Percentiles rank a stretch among this genome's conserved stretches.
Conservation (phyloP, 2,888 invertebrate species). For the Pseudococcus viburni region DNA sequence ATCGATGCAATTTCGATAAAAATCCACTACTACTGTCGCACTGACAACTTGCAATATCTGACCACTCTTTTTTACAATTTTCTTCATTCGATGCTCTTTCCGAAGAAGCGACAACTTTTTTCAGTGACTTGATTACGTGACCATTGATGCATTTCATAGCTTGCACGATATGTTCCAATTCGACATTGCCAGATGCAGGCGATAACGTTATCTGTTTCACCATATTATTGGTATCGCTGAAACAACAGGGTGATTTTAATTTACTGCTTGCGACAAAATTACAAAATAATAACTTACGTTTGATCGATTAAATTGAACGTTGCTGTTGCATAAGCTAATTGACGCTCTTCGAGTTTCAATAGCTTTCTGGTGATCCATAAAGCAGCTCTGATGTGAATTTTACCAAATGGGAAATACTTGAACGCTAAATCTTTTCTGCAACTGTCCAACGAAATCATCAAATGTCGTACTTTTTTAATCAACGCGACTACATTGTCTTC, state of each 20-base stretch:
- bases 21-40: not conserved
- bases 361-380: slow-evolving; percentile 36
- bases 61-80: slow-evolving; percentile 46
- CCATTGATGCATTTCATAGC: slow-evolving; percentile 55
- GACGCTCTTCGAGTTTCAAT: slow-evolving; percentile 1
- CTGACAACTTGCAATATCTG: not conserved
- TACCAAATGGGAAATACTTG: slow-evolving; percentile 44
- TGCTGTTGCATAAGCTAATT: slow-evolving; percentile 2
- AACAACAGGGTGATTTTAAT: not conserved
- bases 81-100: not conserved
- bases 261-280: not conserved
- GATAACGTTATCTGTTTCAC: slow-evolving; percentile 40
- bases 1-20: slow-evolving; percentile 3
- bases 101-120: not conserved
- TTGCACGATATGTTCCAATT: slow-evolving; percentile 45
- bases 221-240: slow-evolving; percentile 25
- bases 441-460: not conserved
- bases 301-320: slow-evolving; percentile 23
- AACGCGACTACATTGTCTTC: slow-evolving; percentile 37
- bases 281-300: slow-evolving; percentile 1
- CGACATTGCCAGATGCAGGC: not conserved
- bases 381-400: slow-evolving; percentile 48
- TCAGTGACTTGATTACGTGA: not conserved
- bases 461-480: slow-evolving; percentile 44
- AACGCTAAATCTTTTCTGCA: slow-evolving; percentile 27